Base-by-base conservation (phyloP, 2,888 invertebrate species). In the Macropis europaea region DNA sequence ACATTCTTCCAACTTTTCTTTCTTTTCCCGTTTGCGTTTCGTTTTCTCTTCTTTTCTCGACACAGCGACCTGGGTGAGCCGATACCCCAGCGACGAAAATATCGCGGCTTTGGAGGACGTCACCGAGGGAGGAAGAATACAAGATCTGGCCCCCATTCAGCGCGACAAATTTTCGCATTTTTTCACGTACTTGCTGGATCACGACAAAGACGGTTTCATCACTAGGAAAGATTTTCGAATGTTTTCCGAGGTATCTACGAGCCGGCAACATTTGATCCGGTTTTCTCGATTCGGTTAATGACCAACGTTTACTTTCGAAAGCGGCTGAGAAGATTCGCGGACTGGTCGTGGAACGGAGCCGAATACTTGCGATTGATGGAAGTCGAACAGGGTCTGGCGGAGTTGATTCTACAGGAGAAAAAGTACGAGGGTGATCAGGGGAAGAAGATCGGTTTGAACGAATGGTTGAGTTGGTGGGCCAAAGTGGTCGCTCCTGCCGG, bases 1-100 rank as follows among this genome's bases (percentile, higher is more conserved):
- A 2, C 11, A 28, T n/a, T 45, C 17, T 24, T 4, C 3, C 4
- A n/a, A n/a, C 34, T 11, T 7, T 17, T 32, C 11, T 22, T 22
- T 34, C n/a, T 3, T 26, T 59, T 30, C 4, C 7, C 5, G 15
- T 24, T 17, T 2, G 6, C 2, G 13, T 43, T 15, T 43, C 5
- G 15, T 24, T 7, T 53, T 22, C 2, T 11, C 9, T 6, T 30
- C 48, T 52, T 26, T 17, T 28, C 3, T 17, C 24, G 32, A 61
- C 82, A 60, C 88, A 95, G 95, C 95, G 19, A 95, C 95, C 57
- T 95, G 94, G 94, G 94, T 95, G 68, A 94, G 94, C 89, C 91
- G 95, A 54, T 94, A 93, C 32, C 86, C 89, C 86, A 94, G 94
- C 87, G 93, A 93, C 82, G 94, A 94, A 13, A 84, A 73, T 50